A percentile compares a stretch with the other conserved stretches of the same genome.
These are phyloP conservation scores for Dromius quadrimaculatus DNA, from an alignment of 2,888 invertebrate species.

Conservation along the genomic window DNA sequence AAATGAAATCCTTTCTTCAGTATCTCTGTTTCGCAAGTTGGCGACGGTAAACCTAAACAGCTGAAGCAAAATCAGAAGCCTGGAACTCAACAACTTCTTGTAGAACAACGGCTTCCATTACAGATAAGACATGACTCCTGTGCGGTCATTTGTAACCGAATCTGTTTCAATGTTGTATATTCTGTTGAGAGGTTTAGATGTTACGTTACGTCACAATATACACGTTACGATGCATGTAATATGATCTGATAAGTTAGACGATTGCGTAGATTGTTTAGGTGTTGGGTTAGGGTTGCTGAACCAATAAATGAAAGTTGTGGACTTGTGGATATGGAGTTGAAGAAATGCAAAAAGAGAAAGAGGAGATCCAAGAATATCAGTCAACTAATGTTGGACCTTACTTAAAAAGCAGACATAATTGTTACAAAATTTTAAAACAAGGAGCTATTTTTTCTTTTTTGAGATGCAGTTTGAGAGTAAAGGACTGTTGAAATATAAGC, in stretches of 20 bases:
- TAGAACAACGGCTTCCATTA: conserved; percentile 45
- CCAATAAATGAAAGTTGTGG: conserved; percentile 16
- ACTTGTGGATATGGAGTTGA: too few relatives aligned
- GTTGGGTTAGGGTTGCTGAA: conserved; percentile 21
- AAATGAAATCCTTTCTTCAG: too few relatives aligned
- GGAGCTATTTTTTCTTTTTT: too few relatives aligned
- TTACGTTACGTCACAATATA: conserved; percentile 22
- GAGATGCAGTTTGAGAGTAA: too few relatives aligned
- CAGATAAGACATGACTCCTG: conserved; percentile 49
- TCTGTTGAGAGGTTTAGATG: not conserved
- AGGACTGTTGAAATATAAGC: too few relatives aligned
- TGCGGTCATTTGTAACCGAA: conserved; percentile 51
- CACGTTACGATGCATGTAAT: conserved; percentile 27
- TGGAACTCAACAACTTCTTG: not conserved
- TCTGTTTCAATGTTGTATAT: conserved; percentile 37
- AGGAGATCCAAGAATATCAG: too few relatives aligned
- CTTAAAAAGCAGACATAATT: too few relatives aligned
- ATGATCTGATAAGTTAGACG: conserved; percentile 14
- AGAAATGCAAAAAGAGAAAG: too few relatives aligned
- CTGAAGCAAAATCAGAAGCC: conserved; percentile 7
- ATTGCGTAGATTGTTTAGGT: conserved; percentile 21
- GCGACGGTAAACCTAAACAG: not conserved
- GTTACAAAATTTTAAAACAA: too few relatives aligned
- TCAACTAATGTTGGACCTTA: too few relatives aligned
- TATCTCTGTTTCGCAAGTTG: too few relatives aligned